Evolutionary conservation across 2,888 invertebrate genomes (phyloP).

Genomic region (Gibbula magus): DNA sequence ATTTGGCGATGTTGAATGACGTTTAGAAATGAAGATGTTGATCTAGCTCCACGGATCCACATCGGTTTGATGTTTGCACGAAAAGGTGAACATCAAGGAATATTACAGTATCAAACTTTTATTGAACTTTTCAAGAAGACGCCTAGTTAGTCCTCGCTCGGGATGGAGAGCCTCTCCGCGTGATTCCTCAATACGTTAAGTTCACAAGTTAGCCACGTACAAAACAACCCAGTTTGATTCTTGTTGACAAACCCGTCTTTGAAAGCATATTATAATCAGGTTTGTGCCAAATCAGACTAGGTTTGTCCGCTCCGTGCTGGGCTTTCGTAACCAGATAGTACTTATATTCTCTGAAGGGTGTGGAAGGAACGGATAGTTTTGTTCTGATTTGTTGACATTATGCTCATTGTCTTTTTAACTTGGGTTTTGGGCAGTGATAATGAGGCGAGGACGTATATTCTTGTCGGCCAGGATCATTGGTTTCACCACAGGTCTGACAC

Average conservation of each 20-base stretch:
- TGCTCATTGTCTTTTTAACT: not conserved
- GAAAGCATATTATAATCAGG: slow-evolving; percentile 4
- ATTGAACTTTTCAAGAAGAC: too few species aligned
- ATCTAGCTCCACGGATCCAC: too few species aligned
- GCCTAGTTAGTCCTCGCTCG: not conserved
- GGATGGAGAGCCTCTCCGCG: not conserved
- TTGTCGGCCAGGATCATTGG: slow-evolving; percentile 2
- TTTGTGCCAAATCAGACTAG: not conserved
- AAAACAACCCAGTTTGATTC: not conserved
- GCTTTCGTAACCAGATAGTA: not conserved
- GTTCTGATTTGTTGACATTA: not conserved
- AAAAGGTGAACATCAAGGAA: too few species aligned
- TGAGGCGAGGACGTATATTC: not conserved
- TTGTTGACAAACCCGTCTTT: not conserved
- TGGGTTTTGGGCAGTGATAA: not conserved
- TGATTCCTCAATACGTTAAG: not conserved
- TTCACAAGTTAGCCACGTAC: not conserved
- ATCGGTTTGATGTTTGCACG: too few species aligned
- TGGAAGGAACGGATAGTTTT: not conserved
- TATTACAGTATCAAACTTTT: too few species aligned
- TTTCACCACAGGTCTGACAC: slow-evolving; percentile 15
- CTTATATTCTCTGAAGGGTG: not conserved
- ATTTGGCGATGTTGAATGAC: too few species aligned
- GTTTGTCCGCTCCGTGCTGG: not conserved
- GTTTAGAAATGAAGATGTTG: too few species aligned